Evolutionary conservation across 1,140 invertebrate genomes (phyloP), one percentile per base, ranked within the genome.

Genomic region (Achatina immaculata): DNA sequence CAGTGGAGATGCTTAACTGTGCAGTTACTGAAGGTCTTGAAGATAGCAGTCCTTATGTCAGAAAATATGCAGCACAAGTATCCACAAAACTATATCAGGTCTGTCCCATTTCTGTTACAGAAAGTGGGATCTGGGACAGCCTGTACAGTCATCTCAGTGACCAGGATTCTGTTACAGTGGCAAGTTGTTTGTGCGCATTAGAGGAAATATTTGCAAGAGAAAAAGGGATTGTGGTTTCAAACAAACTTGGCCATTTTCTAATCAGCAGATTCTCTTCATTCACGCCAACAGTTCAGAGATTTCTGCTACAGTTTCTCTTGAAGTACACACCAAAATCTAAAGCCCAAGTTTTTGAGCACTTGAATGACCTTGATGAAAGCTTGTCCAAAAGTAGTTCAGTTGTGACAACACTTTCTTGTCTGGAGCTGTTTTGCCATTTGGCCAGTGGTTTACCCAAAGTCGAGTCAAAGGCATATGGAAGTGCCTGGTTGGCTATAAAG

Each of bases 191-290:
- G 24, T 80, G 78, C 45, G 78, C 78, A 31, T 68, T 80, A 42
- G 78, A 80, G 34, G 68, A 80, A 40, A 58, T 80, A 24, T 80
- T 71, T 43, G 43, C 68, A 21, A 40, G 36, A 19, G 78, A 80
- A 55, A 72, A 69, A 28, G 78, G 78, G 2, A 72, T 80, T 42
- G 78, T 80, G 2, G 28, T 80, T 28, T 80, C 78, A 2, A 80
- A 80, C 31, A 80, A 80, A 43, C 68, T 80, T 48, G 78, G 78
- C 9, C 68, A 71, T 7, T 80, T 55, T 72, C 40, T 80, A 40
- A 43, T 80, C 36, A 43, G 28, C 24, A 72, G 28, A 3, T 11
- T 80, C 3, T 21, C 7, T 31, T 51, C 65, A 11, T 72, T 38
- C 43, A 31, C 78, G 0, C 38, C 78, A 14, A 45, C 45, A 11